Evolutionary conservation across 64 coral and sea anemone species (phyloP), one percentile per base, ranked within the genome.

Genomic region (Pocillopora damicornis): DNA sequence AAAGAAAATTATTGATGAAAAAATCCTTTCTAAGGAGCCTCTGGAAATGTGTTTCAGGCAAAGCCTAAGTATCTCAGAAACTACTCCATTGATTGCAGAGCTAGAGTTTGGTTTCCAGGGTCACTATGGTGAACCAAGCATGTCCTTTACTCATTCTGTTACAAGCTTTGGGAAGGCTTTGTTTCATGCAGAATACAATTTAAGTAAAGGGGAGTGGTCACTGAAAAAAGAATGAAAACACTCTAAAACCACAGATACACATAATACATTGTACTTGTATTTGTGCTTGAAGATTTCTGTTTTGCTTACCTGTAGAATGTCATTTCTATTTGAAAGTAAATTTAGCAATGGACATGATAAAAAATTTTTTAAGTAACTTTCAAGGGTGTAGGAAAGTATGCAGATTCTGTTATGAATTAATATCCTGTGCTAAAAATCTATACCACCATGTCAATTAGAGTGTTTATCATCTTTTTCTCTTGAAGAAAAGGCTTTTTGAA

Each of bases 61-160:
- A 36, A 37, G 68, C 0, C 76, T 77, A 2, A 5, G 0, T 22
- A 86, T 82, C 18, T 75, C 86, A 51, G 59, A 30, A 5, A 15
- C 84, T 11, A 89, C 42, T 35, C 79, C 88, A 5, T 37, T 96
- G 13, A 81, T 87, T 58, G 81, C 68, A 22, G 88, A 96, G 15
- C 37, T 96, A 60, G 85, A 56, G 81, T 84, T 96, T 66, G 89
- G 80, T 60, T 96, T 92, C 34, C 94, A 96, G 68, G 94, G 94
- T 30, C 94, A 96, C 60, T 96, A 93, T 63, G 79, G 79, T 51
- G 88, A 90, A 59, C 88, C 88, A 42, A 67, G 18, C 61, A 13
- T 83, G 61, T 83, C 80, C 16, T 83, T 83, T 63, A 83, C 61
- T 42, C 36, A 83, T 64, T 42, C 35, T 22, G 15, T 83, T 35